Evolutionary conservation across 1,140 invertebrate species (phyloP), one percentile per base, ranked within the genome.

Genomic region (Drosophila leontia): DNA sequence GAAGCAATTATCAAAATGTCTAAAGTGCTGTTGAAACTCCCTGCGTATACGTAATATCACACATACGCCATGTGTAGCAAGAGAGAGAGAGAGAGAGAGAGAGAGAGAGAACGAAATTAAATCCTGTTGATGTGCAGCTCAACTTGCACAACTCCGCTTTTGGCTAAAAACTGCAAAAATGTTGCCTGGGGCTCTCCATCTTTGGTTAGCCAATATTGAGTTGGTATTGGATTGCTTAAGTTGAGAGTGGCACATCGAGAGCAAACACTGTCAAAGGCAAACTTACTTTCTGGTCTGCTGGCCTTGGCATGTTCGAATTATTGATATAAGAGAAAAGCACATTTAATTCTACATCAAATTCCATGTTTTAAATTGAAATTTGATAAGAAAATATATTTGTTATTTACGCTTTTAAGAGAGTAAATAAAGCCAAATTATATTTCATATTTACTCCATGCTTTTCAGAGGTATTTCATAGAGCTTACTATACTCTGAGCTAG

Each of bases 1-100:
- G 50, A 64, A 64, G 70, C 72, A 75, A 75, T 75, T 75, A 75
- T 65, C 72, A 75, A 75, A 75, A 64, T 51, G 72, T 64, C 37
- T 56, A 64, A 75, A 41, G 59, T 74, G 71, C 71, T 62, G 69
- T 61, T 74, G 47, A 62, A 75, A 35, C 45, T 35, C 37, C 7
- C 47, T 68, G 63, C 65, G 62, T 68, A 69, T 69, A 74, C 53
- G 71, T 61, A 75, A 75, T 75, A 75, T 75, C 50, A 37, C 72
- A 63, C 50, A 75, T 75, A 75, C 71, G 59, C 59, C 58, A 29
- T 35, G 70, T 41, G 17, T 8, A 26, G 32, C 23, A 12, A 23
- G 11, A 50, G 47, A n/a, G 26, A 29, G 35, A 29, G 23, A 34
- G 35, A 12, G 35, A 50, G n/a, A 23, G 11, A 50, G 47, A n/a